phyloP scores from a whole-genome alignment of 2,797 vertebrate genomes.

The Argya squamiceps region DNA sequence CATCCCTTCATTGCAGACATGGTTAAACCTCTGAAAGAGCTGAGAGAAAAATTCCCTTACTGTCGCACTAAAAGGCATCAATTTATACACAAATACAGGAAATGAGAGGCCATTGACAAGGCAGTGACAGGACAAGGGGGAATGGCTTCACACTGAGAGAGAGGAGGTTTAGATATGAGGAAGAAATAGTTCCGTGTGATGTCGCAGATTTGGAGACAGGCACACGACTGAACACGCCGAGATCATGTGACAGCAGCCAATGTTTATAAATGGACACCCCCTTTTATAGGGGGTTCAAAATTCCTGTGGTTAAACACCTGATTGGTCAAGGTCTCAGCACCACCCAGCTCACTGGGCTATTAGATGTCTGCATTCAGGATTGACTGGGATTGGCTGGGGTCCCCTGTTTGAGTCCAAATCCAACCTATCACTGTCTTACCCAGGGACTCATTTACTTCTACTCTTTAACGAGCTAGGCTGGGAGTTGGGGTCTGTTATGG shows the following conservation, averaged over 20 bases:
- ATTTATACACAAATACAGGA: not conserved
- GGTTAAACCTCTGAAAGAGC: not conserved
- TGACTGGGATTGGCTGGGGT: not conserved
- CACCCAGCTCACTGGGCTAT: not conserved
- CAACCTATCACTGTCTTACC: not conserved
- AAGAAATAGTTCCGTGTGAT: not conserved
- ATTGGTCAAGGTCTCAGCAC: not conserved
- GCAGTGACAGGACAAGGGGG: not conserved
- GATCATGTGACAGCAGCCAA: not conserved
- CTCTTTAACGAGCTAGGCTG: not conserved
- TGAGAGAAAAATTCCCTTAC: not conserved
- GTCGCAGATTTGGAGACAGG: not conserved
- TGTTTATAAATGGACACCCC: not conserved
- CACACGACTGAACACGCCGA: not conserved
- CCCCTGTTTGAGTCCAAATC: not conserved
- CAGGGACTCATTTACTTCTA: not conserved
- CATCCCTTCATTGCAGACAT: not conserved
- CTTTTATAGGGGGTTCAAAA: not conserved
- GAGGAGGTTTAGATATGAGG: accelerated
- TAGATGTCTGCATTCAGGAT: not conserved
- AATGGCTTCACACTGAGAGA: not conserved
- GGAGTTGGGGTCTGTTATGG: not conserved
- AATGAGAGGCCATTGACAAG: not conserved
- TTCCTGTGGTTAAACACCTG: not conserved
- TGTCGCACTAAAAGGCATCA: accelerated